These are phyloP conservation scores for Acrossocheilus fasciatus DNA, from an alignment of 2,797 vertebrate genomes.

Conservation along the genomic window DNA sequence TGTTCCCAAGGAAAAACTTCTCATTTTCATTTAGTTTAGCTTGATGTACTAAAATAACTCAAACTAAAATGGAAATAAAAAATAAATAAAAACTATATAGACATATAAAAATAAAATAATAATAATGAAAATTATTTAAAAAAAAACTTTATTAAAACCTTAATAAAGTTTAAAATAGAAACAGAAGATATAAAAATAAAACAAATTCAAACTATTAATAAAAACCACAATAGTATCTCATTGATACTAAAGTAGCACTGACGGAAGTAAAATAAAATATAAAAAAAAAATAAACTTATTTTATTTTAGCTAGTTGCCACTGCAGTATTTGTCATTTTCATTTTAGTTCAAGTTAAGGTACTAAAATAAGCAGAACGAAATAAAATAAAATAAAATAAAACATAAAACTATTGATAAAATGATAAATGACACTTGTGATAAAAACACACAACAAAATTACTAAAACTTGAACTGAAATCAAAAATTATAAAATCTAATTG, in stretches of 20 bases:
- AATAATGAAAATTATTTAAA: too few relatives aligned
- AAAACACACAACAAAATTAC: neutral
- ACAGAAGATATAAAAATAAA: too few relatives aligned
- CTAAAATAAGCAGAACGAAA: neutral
- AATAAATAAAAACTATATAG: too few relatives aligned
- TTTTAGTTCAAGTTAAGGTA: neutral
- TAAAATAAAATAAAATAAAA: neutral
- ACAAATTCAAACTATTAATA: too few relatives aligned
- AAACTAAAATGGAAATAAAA: too few relatives aligned
- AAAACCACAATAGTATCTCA: neutral
- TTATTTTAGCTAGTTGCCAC: neutral
- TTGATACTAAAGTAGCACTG: neutral
- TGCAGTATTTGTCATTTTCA: neutral
- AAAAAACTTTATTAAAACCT: too few relatives aligned
- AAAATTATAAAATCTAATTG: neutral
- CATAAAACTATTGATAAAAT: neutral
- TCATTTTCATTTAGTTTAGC: too few relatives aligned
- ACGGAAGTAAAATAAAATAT: neutral
- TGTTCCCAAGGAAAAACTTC: too few relatives aligned
- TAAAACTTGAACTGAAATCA: neutral
- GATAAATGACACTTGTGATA: neutral
- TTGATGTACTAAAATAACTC: too few relatives aligned
- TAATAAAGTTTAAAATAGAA: too few relatives aligned
- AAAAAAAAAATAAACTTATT: neutral
- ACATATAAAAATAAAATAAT: too few relatives aligned